Evolutionary conservation across 2,888 invertebrate species (phyloP), one percentile per base, ranked within the genome.

Genomic region (Synergus gifuensis): DNA sequence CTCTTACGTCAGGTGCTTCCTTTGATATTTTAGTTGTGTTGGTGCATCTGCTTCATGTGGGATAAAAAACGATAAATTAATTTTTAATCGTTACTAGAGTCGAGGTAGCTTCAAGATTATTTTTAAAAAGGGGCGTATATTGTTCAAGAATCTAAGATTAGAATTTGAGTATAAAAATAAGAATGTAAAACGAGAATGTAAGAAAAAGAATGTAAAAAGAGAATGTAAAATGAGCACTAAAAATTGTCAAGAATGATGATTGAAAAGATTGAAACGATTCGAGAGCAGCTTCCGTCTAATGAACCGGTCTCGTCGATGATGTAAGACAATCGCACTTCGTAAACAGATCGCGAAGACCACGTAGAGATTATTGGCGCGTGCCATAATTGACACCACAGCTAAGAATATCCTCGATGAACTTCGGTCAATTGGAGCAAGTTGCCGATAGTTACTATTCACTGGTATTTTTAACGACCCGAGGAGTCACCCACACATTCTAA

Each of bases 291-390:
- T 60, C 11, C 40, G 42, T 66, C 54, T 58, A 77, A 78, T 67
- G 60, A 67, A 73, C 78, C 81, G 77, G 76, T 77, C 82, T 84
- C 84, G 87, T 85, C 84, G 88, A 85, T 88, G 89, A 88, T 85
- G 88, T 84, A 87, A 90, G 77, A 80, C 79, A 81, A 81, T 79
- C 83, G 83, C 79, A 85, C 88, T 89, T 88, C 84, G 85, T 87
- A 88, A 89, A 86, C 81, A 85, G 86, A 89, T 88, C 85, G 85
- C 87, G 83, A 86, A 87, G 85, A 84, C 81, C 84, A 83, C 78
- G 84, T 84, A 86, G 83, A 88, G 86, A 88, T 87, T 86, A 88
- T 86, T 85, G 91, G 88, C 90, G 89, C 91, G 91, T 91, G 91
- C 89, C 90, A 83, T 86, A 90, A 90, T 90, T 89, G 90, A 90